Base-by-base conservation (phyloP, 2,113 vertebrate genomes). In the Aspiorhynchus laticeps region DNA sequence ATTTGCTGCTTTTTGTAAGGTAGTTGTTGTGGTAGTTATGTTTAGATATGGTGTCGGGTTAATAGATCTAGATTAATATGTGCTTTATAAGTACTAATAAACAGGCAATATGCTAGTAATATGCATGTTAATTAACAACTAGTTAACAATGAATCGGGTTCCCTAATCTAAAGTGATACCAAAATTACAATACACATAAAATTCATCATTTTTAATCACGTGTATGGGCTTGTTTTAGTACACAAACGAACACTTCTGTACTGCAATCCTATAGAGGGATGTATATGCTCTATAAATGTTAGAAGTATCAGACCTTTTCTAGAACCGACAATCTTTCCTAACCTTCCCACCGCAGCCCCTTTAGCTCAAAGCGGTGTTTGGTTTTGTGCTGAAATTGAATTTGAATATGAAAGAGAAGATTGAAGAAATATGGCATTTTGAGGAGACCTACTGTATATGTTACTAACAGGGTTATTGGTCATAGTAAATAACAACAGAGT, bases 401-500 rank as follows among this genome's bases (percentile, higher is more conserved):
- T 88, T 88, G 41, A 86, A 82, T 86, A 88, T 85, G 74, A 83
- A 77, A 78, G 74, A 63, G 73, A 33, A 78, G 87, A 86, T 79
- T 82, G 36, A 31, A 56, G 80, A 86, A 53, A 38, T 53, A 43
- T 75, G 86, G 63, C 78, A 73, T 86, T 80, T 86, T 87, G 79
- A 83, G 26, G 51, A 82, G 79, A 59, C 21, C 15, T 73, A 71
- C 46, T 83, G 86, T 87, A 85, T 78, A 83, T 81, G 63, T 89
- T 83, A 59, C 74, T 59, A 59, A 67, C 84, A 83, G 77, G 48
- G 84, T 86, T 87, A 82, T 84, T 84, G 87, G 43, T 78, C 83
- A 67, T 63, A 71, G 86, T 86, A 89, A 90, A 87, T 79, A 86
- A 86, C 80, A 86, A 81, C 87, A 85, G 76, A 36, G 89, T 88